Percentiles rank a stretch among this genome's conserved stretches.
Evolutionary conservation across 2,888 invertebrate genomes (phyloP).

Genomic region (Drosophila vallismaia): DNA sequence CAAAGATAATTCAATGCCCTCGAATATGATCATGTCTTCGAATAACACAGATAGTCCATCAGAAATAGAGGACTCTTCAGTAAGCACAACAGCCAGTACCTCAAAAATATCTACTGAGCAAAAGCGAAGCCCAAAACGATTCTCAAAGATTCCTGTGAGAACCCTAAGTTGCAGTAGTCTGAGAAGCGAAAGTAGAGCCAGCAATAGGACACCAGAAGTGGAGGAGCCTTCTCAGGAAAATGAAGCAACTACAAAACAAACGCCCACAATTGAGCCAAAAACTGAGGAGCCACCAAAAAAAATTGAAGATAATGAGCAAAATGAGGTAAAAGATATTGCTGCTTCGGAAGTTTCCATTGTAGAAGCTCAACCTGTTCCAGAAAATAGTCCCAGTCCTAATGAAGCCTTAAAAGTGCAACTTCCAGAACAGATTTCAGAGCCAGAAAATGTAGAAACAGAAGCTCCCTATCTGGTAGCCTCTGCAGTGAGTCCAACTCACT

Average conservation of each 20-base stretch:
- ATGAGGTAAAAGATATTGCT: neutral
- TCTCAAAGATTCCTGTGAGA: conserved; percentile 80
- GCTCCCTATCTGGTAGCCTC: neutral
- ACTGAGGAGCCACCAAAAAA: neutral
- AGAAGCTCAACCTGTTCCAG: neutral
- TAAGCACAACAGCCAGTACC: neutral
- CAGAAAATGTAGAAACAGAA: neutral
- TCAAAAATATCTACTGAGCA: neutral
- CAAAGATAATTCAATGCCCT: neutral
- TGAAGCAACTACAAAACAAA: neutral
- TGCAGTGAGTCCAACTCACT: conserved; percentile 31
- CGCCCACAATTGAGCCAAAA: neutral
- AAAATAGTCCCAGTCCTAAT: neutral
- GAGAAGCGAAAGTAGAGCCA: conserved; percentile 55
- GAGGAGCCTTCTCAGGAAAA: neutral
- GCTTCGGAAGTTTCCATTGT: neutral
- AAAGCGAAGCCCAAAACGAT: conserved; percentile 52
- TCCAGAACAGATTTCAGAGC: neutral
- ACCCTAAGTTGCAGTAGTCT: conserved; percentile 63
- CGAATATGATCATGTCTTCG: neutral
- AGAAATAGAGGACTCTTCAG: neutral
- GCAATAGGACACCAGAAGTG: conserved; percentile 33
- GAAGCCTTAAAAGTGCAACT: too few species aligned
- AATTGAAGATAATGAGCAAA: neutral
- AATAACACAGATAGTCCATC: neutral